Evolutionary conservation across 2,888 invertebrate species (phyloP).

Genomic region (Tetheella fluctuosa): DNA sequence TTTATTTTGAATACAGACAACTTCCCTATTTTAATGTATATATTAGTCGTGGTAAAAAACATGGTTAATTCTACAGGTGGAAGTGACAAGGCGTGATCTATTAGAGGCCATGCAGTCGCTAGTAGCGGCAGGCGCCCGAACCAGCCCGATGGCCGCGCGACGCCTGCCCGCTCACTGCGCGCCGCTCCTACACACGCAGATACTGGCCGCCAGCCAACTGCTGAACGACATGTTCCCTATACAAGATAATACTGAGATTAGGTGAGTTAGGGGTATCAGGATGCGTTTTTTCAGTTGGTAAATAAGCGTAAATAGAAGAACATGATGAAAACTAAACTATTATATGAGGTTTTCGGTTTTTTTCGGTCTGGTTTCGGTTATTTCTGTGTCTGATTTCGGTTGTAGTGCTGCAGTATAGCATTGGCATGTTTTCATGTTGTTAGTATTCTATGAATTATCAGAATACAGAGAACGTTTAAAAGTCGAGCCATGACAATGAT

Average conservation of each 20-base stretch:
- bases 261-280: neutral
- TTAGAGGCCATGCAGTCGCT: slow-evolving; percentile 64
- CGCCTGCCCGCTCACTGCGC: slow-evolving; percentile 53
- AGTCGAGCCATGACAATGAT: neutral
- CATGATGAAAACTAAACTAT: no score
- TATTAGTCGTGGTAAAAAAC: no score
- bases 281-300: neutral
- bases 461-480: no score
- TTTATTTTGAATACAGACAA: no score
- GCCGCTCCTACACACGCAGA: slow-evolving; percentile 59
- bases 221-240: slow-evolving; percentile 41
- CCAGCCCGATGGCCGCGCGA: slow-evolving; percentile 59
- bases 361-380: no score
- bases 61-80: slow-evolving; percentile 54
- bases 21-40: no score
- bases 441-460: no score
- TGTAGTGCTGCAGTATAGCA: no score
- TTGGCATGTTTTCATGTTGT: no score
- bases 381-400: no score
- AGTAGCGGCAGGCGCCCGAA: slow-evolving; percentile 71
- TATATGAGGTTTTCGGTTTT: no score
- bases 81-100: slow-evolving; percentile 65
- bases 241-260: slow-evolving; percentile 12
- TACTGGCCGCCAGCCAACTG: slow-evolving; percentile 49
- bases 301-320: no score